A percentile compares a stretch with the other conserved stretches of the same genome.
Evolutionary conservation across 2,888 invertebrate species (phyloP).

Genomic region (Meiosimyza decipiens): DNA sequence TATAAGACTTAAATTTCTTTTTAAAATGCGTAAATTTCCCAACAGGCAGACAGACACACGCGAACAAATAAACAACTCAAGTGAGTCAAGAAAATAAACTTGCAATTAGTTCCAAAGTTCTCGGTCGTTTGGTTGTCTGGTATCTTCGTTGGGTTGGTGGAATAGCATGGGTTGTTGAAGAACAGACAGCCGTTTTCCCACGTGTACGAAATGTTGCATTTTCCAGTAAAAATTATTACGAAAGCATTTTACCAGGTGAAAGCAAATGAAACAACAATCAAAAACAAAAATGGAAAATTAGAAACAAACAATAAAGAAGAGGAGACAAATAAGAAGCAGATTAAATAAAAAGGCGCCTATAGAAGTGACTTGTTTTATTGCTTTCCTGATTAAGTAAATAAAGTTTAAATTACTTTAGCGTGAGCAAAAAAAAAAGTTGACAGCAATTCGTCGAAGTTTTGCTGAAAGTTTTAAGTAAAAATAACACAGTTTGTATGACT

Average conservation of each 20-base stretch:
- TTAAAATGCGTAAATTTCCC: not conserved
- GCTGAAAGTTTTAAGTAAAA: no score
- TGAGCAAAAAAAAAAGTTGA: constrained; percentile 6
- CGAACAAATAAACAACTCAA: not conserved
- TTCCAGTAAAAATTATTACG: not conserved
- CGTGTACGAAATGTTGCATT: constrained; percentile 12
- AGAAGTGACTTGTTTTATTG: constrained; percentile 16
- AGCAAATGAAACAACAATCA: not conserved
- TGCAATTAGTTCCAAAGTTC: constrained; percentile 2
- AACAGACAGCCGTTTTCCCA: constrained; percentile 3
- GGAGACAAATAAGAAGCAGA: not conserved
- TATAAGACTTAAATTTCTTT: constrained; percentile 5
- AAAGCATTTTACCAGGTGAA: not conserved
- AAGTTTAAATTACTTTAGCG: constrained; percentile 24
- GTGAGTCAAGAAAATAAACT: constrained; percentile 14
- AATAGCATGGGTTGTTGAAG: no score
- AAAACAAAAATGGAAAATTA: not conserved
- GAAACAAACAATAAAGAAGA: not conserved
- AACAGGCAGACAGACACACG: not conserved
- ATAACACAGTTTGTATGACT: no score
- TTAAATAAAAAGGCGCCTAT: not conserved
- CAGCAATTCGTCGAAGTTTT: no score
- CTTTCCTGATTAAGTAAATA: constrained; percentile 25
- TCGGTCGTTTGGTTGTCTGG: not conserved
- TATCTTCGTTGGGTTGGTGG: no score